Conservation (phyloP, 1,140 invertebrate species). For the Achroia grisella region DNA sequence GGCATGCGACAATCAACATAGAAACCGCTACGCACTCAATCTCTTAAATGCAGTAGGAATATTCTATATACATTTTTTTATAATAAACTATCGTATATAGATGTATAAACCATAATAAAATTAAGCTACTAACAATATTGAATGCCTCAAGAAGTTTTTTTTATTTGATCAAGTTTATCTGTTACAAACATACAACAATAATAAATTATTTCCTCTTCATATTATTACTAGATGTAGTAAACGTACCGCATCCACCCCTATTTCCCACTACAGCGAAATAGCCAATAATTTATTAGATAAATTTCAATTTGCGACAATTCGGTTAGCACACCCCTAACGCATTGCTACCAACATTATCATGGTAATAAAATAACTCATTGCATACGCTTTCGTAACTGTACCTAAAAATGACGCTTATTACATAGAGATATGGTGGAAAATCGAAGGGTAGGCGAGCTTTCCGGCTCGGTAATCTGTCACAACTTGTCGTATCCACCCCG, state of each 20-base stretch:
- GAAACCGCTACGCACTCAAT: too few relatives aligned
- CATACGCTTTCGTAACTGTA: slow-evolving; percentile 4
- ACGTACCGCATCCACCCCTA: slow-evolving; percentile 4
- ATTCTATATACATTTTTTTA: too few relatives aligned
- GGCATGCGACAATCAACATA: too few relatives aligned
- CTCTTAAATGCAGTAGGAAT: too few relatives aligned
- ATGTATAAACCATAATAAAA: too few relatives aligned
- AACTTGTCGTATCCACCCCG: slow-evolving; percentile 45
- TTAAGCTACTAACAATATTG: too few relatives aligned
- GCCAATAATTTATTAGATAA: slow-evolving; percentile 67
- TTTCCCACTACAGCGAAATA: slow-evolving; percentile 27
- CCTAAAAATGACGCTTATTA: slow-evolving; percentile 11
- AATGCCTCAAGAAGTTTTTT: too few relatives aligned
- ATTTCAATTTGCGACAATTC: slow-evolving; percentile 66
- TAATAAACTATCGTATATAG: too few relatives aligned
- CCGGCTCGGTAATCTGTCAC: slow-evolving; percentile 47
- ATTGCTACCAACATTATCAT: slow-evolving; percentile 48
- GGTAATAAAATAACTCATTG: slow-evolving; percentile 50
- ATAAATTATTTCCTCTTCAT: too few relatives aligned
- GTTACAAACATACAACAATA: too few relatives aligned
- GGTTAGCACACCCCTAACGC: slow-evolving; percentile 35
- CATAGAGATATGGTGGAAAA: slow-evolving; percentile 15
- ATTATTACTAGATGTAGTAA: too few relatives aligned
- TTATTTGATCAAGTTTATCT: too few relatives aligned
- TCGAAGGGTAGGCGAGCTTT: slow-evolving; percentile 6